A percentile compares a stretch with the other conserved stretches of the same genome.
Conservation (phyloP, 35 echinoderm and acorn worm species). For the Ophiothrix spiculata region DNA sequence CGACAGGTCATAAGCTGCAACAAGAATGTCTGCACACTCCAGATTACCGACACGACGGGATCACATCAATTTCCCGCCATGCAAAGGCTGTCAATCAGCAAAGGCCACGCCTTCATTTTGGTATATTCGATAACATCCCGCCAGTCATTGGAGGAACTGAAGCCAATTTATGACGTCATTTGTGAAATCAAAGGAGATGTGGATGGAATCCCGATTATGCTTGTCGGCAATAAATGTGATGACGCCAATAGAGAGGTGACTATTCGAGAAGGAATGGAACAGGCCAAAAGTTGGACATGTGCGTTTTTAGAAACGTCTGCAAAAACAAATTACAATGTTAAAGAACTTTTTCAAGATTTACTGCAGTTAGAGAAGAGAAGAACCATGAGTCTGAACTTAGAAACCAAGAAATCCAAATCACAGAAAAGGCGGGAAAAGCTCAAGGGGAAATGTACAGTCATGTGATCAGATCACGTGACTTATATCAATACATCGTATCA, state of each 20-base stretch:
- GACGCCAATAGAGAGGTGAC: constrained; percentile 88
- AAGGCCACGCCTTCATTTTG: constrained; percentile 97
- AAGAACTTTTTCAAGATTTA: constrained; percentile 98
- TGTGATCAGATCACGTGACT: constrained; percentile 49
- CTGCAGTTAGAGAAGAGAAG: constrained; percentile 94
- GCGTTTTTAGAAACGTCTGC: constrained; percentile 96
- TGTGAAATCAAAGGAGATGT: constrained; percentile 98
- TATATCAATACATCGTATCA: too few species aligned
- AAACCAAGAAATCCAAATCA: constrained; percentile 98
- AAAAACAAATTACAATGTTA: constrained; percentile 99
- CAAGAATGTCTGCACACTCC: constrained; percentile 97
- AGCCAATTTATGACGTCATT: constrained; percentile 91
- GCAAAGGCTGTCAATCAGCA: constrained; percentile 96
- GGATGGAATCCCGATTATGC: constrained; percentile 93
- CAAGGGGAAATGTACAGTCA: constrained; percentile 95
- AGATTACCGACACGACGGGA: constrained; percentile 96
- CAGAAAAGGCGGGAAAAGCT: constrained; percentile 95
- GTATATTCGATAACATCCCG: constrained; percentile 98
- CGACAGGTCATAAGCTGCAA: constrained; percentile 99
- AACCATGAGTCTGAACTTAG: constrained; percentile 97
- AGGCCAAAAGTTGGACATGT: constrained; percentile 82
- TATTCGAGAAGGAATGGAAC: constrained; percentile 87
- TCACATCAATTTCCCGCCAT: constrained; percentile 99
- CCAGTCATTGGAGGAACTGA: constrained; percentile 96
- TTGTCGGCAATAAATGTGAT: constrained; percentile 98